These are phyloP conservation scores for Entosphenus tridentatus DNA, from an alignment of 2,113 vertebrate species.

Conservation along the genomic window DNA sequence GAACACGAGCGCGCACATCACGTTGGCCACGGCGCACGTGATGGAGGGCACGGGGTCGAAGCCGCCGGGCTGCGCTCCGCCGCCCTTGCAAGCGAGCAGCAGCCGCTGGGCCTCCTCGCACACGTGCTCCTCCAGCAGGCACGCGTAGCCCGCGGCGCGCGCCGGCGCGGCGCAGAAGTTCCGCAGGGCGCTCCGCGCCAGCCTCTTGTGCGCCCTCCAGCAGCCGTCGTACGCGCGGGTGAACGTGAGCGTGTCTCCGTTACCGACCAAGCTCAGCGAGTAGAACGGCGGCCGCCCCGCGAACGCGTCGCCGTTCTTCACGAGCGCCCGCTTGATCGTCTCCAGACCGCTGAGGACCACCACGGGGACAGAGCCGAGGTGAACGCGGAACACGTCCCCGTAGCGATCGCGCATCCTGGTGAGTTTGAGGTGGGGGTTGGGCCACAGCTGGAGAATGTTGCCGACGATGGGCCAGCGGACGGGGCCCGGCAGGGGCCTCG, in stretches of 20 bases:
- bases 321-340: constrained; percentile 40
- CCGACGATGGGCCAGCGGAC: constrained; percentile 40
- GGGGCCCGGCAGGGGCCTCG: constrained; percentile 38
- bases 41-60: constrained; percentile 44
- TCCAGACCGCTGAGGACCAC: constrained; percentile 44
- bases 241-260: constrained; percentile 40
- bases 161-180: constrained; percentile 22
- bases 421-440: constrained; percentile 36
- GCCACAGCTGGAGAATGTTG: constrained; percentile 31
- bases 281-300: constrained; percentile 42
- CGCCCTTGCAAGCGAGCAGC: constrained; percentile 20
- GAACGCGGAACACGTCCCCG: constrained; percentile 43
- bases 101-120: constrained; percentile 32
- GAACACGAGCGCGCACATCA: constrained; percentile 62
- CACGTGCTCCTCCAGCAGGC: constrained; percentile 35
- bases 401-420: constrained; percentile 35
- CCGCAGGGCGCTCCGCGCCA: constrained; percentile 37
- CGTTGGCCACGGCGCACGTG: constrained; percentile 48
- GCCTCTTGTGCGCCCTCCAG: constrained; percentile 28
- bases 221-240: constrained; percentile 22
- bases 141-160: constrained; percentile 18
- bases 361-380: constrained; percentile 42
- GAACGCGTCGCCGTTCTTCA: constrained; percentile 54
- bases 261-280: constrained; percentile 22
- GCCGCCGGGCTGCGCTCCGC: constrained; percentile 23